Percentiles rank a stretch among this genome's conserved stretches.
phyloP scores from a whole-genome alignment of 2,113 vertebrate species.

The Erythrolamprus reginae region DNA sequence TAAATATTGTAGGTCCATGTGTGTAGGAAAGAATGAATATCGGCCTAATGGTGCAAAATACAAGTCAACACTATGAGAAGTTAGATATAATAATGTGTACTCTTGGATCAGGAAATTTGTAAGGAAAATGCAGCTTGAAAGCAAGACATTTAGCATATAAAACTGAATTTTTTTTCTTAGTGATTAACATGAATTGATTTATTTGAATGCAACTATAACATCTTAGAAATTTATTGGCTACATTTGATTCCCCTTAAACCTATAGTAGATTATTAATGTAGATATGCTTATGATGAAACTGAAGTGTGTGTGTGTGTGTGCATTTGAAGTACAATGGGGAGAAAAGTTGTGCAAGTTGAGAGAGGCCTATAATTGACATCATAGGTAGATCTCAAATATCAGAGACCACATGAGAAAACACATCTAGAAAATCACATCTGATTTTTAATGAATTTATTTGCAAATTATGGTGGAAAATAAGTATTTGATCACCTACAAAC shows the following conservation, averaged over 20 bases:
- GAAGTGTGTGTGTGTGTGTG: not conserved
- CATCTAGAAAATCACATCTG: too few species aligned
- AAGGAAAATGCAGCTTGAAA: not conserved
- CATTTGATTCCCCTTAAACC: not conserved
- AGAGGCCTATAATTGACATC: too few species aligned
- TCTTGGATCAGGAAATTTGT: not conserved
- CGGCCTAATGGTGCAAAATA: not conserved
- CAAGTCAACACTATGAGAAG: not conserved
- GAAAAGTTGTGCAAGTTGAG: too few species aligned
- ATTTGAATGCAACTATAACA: not conserved
- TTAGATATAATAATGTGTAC: not conserved
- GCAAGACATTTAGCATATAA: not conserved
- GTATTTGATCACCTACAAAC: too few species aligned
- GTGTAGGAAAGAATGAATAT: not conserved
- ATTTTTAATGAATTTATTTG: too few species aligned
- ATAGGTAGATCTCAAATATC: too few species aligned
- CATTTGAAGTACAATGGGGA: too few species aligned
- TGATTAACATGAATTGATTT: not conserved
- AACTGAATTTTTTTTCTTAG: not conserved
- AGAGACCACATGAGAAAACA: too few species aligned
- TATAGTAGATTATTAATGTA: not conserved
- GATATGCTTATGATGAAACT: not conserved
- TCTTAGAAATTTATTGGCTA: not conserved
- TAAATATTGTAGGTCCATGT: not conserved
- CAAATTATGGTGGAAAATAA: too few species aligned